Percentiles rank a stretch among this genome's conserved stretches.
These are phyloP conservation scores for Diabrotica virgifera DNA, from an alignment of 1,140 invertebrate species.

Conservation along the genomic window DNA sequence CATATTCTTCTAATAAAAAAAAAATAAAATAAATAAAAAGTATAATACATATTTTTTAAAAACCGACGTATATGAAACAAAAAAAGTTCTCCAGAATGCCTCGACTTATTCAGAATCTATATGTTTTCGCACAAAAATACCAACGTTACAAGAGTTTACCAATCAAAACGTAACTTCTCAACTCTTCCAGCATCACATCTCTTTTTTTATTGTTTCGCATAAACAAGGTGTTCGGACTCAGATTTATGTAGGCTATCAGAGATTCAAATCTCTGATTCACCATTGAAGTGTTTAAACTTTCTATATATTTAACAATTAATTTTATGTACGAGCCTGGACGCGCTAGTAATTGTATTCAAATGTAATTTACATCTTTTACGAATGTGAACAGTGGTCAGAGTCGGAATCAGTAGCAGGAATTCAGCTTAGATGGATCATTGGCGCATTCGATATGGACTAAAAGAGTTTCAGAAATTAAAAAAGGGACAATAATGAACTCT, in stretches of 20 bases:
- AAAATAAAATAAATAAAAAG: too few relatives aligned
- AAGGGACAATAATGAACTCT: too few relatives aligned
- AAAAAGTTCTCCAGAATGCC: too few relatives aligned
- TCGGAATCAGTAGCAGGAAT: conserved; percentile 1
- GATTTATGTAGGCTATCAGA: conserved; percentile 44
- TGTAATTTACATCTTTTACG: conserved; percentile 38
- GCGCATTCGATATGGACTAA: too few relatives aligned
- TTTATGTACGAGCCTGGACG: conserved; percentile 40
- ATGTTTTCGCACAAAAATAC: too few relatives aligned
- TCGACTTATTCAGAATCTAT: too few relatives aligned
- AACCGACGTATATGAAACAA: too few relatives aligned
- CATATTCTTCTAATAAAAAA: too few relatives aligned
- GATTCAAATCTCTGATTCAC: conserved; percentile 46
- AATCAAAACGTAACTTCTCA: not conserved
- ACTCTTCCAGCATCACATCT: conserved; percentile 4
- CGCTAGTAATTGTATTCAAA: conserved; percentile 46
- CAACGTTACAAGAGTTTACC: not conserved
- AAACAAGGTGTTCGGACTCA: conserved; percentile 42
- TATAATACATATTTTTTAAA: too few relatives aligned
- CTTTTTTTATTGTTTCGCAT: conserved; percentile 33
- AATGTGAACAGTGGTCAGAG: conserved; percentile 9
- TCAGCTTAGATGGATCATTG: too few relatives aligned
- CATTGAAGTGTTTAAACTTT: conserved; percentile 48
- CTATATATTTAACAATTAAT: conserved; percentile 47
- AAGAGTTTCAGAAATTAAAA: too few relatives aligned